These are phyloP conservation scores for Cistogaster globosa DNA, from an alignment of 2,888 invertebrate genomes.

Conservation along the genomic window DNA sequence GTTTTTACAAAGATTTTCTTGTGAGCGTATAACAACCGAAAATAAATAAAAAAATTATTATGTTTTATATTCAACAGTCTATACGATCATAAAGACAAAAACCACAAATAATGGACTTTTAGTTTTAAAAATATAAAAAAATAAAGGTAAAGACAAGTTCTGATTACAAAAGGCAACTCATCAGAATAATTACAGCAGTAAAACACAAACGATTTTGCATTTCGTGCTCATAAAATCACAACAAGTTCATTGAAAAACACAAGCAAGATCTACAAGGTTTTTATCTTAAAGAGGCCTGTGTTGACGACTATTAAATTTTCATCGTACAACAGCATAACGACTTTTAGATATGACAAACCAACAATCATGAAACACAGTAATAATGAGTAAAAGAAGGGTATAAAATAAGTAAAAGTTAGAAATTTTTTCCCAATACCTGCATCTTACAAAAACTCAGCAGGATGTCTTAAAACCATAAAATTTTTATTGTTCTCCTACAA, in stretches of 20 bases:
- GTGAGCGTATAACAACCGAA: not conserved
- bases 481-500: conserved; percentile 22
- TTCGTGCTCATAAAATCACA: conserved; percentile 59
- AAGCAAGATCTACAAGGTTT: conserved; percentile 38
- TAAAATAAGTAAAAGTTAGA: conserved; percentile 21
- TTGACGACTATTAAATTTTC: conserved; percentile 68
- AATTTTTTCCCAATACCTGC: conserved; percentile 46
- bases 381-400: conserved; percentile 20
- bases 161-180: conserved; percentile 37
- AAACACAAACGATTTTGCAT: conserved; percentile 36
- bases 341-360: conserved; percentile 52
- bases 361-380: conserved; percentile 45
- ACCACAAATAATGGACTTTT: conserved; percentile 49
- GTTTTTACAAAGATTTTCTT: conserved; percentile 4
- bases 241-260: conserved; percentile 61
- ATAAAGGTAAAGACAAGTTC: conserved; percentile 46
- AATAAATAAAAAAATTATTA: conserved; percentile 17
- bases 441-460: conserved; percentile 61
- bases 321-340: conserved; percentile 56
- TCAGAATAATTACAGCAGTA: conserved; percentile 7
- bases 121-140: conserved; percentile 3
- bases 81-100: conserved; percentile 48
- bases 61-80: conserved; percentile 47
- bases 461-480: conserved; percentile 64
- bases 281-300: conserved; percentile 69